phyloP scores from a whole-genome alignment of 2,113 vertebrate species.

The Peromyscus maniculatus region DNA sequence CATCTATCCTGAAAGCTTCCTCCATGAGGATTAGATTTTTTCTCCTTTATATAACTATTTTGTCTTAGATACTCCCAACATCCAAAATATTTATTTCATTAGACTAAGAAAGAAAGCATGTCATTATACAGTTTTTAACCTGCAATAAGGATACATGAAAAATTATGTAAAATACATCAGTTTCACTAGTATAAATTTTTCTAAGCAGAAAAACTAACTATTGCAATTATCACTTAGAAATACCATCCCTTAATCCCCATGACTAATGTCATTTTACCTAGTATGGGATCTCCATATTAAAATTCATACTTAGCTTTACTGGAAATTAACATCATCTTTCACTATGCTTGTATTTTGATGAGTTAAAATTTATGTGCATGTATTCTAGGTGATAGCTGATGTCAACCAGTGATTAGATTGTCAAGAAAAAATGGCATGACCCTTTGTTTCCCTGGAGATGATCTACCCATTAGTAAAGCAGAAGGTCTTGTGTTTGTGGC shows the following conservation, averaged over 20 bases:
- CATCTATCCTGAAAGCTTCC: not conserved
- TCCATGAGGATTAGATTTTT: not conserved
- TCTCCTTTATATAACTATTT: not conserved
- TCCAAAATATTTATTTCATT: not conserved
- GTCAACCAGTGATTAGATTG: not conserved
- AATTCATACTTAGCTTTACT: not conserved
- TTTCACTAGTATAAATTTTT: not conserved
- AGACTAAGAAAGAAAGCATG: not conserved
- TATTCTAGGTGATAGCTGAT: not conserved
- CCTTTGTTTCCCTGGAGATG: not conserved
- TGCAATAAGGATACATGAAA: not conserved
- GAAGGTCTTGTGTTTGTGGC: not conserved
- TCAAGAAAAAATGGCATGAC: not conserved
- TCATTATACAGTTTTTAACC: not conserved
- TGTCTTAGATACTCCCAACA: not conserved
- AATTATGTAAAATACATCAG: not conserved
- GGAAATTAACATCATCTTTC: not conserved
- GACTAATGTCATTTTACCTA: not conserved
- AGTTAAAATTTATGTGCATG: not conserved
- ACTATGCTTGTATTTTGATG: not conserved
- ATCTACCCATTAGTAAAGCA: not conserved
- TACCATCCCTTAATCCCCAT: not conserved
- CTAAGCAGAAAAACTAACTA: not conserved
- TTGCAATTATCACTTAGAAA: not conserved
- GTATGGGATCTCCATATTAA: not conserved